Base-by-base conservation (phyloP, 1,140 invertebrate genomes). In the Brevipalpus yothersi region DNA sequence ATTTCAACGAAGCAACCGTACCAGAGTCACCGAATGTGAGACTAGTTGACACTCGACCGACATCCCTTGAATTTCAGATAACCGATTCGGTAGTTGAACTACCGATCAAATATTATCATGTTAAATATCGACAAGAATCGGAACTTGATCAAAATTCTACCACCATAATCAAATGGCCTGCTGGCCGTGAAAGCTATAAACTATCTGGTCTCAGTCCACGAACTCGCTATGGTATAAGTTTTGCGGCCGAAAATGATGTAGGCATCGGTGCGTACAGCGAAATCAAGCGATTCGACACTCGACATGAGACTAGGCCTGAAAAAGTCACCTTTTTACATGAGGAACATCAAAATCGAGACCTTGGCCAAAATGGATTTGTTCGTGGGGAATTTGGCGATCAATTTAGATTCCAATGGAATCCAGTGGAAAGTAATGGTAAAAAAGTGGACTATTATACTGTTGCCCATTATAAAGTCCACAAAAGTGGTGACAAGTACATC, bases 351-450 rank as follows among this genome's bases (percentile, higher is more conserved):
- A 31, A 31, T 31, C 21, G 43, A 21, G 41, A 51, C 10, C 1
- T 49, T 15, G 21, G 12, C 2, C 41, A 13, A 13, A 62, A 65
- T 53, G 63, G 61, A 12, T 58, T 65, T 58, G 67, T 66, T 21
- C 61, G 68, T 4, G 79, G 77, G 11, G 70, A 76, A 40, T 87
- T 78, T 70, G 78, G 78, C 31, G 79, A 85, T 71, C 79, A 79
- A 65, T 88, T 80, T 68, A 81, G 88, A 67, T 66, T 89, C 1
- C 75, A 78, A 63, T 92, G 87, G 65, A 9, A 41, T 23, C 21
- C 19, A 49, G 85, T 86, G 0, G 77, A 79, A 13, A 82, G 91
- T 68, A 92, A 92, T 71, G 88, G 88, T 4, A 83, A 86, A 71
- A 80, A 79, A 3, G 90, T 93, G 66, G 80, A 87, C 65, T 73